A percentile compares a stretch with the other conserved stretches of the same genome.
These are phyloP conservation scores for Phrynocephalus forsythii DNA, from an alignment of 2,797 vertebrate genomes.

Conservation along the genomic window DNA sequence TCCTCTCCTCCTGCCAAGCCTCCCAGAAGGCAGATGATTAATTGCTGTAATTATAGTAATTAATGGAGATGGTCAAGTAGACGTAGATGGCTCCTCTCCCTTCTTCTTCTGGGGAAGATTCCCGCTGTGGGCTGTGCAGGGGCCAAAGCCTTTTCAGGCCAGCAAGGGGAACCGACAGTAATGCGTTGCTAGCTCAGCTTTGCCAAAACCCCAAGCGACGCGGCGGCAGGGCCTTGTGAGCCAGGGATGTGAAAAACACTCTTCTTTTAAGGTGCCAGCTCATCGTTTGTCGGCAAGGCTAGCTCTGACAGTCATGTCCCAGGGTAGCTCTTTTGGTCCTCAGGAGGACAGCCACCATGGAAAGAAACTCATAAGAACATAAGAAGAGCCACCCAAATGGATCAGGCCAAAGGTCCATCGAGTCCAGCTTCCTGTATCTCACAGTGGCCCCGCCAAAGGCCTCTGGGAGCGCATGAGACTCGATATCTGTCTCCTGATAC, in stretches of 20 bases:
- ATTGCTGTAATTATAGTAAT: constrained; percentile 54
- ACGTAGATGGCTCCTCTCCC: neutral
- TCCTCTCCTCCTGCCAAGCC: constrained; percentile 20
- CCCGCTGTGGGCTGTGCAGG: neutral
- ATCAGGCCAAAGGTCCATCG: no score
- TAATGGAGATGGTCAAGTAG: constrained; percentile 61
- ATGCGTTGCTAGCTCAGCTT: no score
- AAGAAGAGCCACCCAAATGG: no score
- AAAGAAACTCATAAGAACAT: no score
- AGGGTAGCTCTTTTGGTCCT: no score
- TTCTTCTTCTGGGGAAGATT: neutral
- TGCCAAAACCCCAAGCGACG: neutral
- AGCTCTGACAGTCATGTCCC: no score
- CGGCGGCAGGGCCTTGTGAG: no score
- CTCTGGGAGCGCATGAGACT: no score
- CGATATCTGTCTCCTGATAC: no score
- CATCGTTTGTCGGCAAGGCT: neutral
- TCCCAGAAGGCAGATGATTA: constrained; percentile 54
- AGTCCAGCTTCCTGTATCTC: no score
- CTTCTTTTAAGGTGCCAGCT: neutral
- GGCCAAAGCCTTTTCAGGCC: neutral
- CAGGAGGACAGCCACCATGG: no score
- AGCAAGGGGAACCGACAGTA: neutral
- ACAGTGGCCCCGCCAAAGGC: no score
- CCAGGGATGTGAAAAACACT: neutral